Percentiles rank a stretch among this genome's conserved stretches.
Evolutionary conservation across 2,888 invertebrate genomes (phyloP).

Genomic region (Watsonalla cultraria): DNA sequence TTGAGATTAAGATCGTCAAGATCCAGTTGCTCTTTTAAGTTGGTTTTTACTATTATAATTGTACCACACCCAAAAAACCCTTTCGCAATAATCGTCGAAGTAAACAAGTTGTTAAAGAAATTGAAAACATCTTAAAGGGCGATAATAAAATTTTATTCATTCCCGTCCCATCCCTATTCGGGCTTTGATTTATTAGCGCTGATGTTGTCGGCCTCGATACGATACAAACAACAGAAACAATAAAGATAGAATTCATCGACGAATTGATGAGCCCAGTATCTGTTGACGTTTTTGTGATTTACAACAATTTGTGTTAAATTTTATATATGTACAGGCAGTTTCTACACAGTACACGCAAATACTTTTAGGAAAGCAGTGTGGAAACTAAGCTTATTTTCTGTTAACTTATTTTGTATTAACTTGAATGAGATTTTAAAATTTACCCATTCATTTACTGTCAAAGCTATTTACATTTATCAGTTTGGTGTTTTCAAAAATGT

Average conservation of each 20-base stretch:
- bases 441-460: too few relatives aligned
- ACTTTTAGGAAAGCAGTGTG: too few relatives aligned
- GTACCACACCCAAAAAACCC: conserved; percentile 7
- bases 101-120: conserved; percentile 51
- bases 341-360: not conserved
- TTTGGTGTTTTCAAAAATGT: too few relatives aligned
- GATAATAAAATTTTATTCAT: conserved; percentile 44
- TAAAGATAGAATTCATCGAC: conserved; percentile 4
- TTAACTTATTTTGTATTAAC: too few relatives aligned
- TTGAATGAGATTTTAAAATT: too few relatives aligned
- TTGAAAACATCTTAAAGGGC: conserved; percentile 40
- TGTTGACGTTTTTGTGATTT: conserved; percentile 1
- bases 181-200: conserved; percentile 49
- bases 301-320: not conserved
- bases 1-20: too few relatives aligned
- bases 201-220: conserved; percentile 40
- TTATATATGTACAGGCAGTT: not conserved
- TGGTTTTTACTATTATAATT: not conserved
- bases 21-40: too few relatives aligned
- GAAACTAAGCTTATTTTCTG: too few relatives aligned
- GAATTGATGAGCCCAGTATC: conserved; percentile 1
- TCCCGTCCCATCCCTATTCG: conserved; percentile 13
- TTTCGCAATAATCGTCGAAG: conserved; percentile 24
- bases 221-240: conserved; percentile 9
- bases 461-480: too few relatives aligned